A percentile compares a stretch with the other conserved stretches of the same genome.
These are phyloP conservation scores for Petroica traversi DNA, from an alignment of 2,113 vertebrate species.

Conservation along the genomic window DNA sequence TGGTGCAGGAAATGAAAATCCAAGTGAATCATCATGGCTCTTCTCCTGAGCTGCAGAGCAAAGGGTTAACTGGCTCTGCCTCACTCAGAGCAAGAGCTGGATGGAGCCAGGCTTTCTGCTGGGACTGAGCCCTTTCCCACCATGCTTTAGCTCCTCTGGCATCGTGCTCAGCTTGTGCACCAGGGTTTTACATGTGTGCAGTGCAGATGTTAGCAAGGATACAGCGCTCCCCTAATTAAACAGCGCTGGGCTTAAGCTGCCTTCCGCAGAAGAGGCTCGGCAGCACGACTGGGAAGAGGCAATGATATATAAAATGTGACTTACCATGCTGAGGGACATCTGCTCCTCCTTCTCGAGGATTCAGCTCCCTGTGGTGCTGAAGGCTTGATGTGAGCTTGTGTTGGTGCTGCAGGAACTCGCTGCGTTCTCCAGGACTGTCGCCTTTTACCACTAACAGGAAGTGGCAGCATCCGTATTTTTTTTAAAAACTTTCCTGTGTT, in stretches of 20 bases:
- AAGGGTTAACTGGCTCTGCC: not conserved
- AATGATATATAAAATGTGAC: not conserved
- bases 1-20: not conserved
- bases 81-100: not conserved
- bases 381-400: not conserved
- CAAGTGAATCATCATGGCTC: not conserved
- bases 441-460: not conserved
- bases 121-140: not conserved
- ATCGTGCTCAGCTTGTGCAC: not conserved
- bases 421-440: fast-evolving
- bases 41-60: fast-evolving
- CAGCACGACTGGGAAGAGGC: not conserved
- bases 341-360: not conserved
- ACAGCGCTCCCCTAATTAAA: not conserved
- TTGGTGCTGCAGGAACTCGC: not conserved
- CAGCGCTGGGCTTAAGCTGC: not conserved
- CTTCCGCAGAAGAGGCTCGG: not conserved
- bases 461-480: not conserved
- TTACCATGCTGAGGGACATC: conserved; percentile 55
- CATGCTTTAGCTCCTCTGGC: not conserved
- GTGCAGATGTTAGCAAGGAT: conserved; percentile 54
- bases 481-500: not conserved
- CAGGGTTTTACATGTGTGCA: not conserved
- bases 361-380: conserved; percentile 21
- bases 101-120: not conserved